A percentile compares a stretch with the other conserved stretches of the same genome.
phyloP scores from a whole-genome alignment of 2,113 vertebrate genomes.

The Hippoglossus stenolepis region DNA sequence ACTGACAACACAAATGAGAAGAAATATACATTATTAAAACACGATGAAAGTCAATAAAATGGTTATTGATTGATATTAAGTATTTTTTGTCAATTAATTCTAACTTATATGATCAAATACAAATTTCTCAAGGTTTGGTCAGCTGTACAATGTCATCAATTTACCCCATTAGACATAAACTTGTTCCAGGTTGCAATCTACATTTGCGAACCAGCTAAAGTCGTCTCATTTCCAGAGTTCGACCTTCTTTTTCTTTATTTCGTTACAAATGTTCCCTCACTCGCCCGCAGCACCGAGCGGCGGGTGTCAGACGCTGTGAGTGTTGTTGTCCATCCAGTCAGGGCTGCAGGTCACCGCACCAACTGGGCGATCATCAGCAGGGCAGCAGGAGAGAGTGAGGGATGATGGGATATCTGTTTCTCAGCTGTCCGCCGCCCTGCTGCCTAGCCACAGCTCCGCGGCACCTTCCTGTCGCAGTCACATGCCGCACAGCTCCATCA shows the following conservation, averaged over 20 bases:
- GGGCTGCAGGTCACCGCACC: not conserved
- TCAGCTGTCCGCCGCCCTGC: not conserved
- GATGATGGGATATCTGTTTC: not conserved
- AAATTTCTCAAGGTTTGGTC: too few species aligned
- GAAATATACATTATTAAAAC: too few species aligned
- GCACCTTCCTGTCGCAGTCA: not conserved
- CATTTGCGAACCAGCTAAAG: not conserved
- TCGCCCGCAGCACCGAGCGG: not conserved
- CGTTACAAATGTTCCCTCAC: not conserved
- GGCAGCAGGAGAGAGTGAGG: not conserved
- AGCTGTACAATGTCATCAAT: too few species aligned
- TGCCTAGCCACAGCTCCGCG: not conserved
- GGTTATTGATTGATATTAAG: too few species aligned
- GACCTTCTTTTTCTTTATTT: not conserved
- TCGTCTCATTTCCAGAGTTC: too few species aligned
- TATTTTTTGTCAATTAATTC: too few species aligned
- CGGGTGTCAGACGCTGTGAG: not conserved
- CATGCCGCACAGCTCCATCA: too few species aligned
- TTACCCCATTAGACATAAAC: too few species aligned
- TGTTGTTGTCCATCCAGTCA: not conserved
- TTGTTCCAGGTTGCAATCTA: too few species aligned
- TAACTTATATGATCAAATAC: too few species aligned
- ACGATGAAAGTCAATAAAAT: too few species aligned
- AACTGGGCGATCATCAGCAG: not conserved
- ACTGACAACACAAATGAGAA: too few species aligned